Conservation (phyloP, 2,888 invertebrate genomes). For the Leistus spinibarbis region DNA sequence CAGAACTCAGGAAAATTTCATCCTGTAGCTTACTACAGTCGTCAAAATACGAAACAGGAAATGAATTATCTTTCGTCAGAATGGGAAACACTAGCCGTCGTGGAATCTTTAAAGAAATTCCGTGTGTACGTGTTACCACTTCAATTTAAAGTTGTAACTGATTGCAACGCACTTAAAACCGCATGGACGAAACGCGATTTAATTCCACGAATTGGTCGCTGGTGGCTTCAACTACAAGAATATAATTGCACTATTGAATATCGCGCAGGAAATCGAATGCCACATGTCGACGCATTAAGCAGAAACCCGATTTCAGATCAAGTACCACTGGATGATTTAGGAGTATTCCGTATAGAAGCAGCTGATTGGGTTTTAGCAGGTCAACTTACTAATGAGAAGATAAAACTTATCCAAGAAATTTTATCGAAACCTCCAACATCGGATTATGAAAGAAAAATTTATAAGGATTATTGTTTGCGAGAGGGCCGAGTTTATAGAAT, state of each 20-base stretch:
- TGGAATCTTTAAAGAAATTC: constrained; percentile 49
- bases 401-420: constrained; percentile 35
- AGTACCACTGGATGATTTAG: constrained; percentile 39
- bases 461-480: constrained; percentile 39
- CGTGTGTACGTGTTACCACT: constrained; percentile 49
- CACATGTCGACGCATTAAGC: constrained; percentile 48
- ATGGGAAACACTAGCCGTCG: constrained; percentile 51
- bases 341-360: constrained; percentile 40
- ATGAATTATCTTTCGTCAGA: constrained; percentile 50
- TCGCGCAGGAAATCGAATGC: constrained; percentile 44
- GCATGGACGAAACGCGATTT: constrained; percentile 42
- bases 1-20: constrained; percentile 43
- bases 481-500: constrained; percentile 41
- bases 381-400: constrained; percentile 23
- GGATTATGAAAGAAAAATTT: constrained; percentile 9
- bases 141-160: constrained; percentile 47
- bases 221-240: constrained; percentile 44
- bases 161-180: constrained; percentile 42
- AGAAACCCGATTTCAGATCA: constrained; percentile 41
- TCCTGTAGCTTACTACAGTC: constrained; percentile 49
- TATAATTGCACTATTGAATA: constrained; percentile 44
- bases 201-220: constrained; percentile 42
- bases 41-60: constrained; percentile 49
- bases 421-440: constrained; percentile 1
- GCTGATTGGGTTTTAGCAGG: constrained; percentile 43